Conservation (phyloP, 2,113 vertebrate genomes). For the Tachycineta bicolor region DNA sequence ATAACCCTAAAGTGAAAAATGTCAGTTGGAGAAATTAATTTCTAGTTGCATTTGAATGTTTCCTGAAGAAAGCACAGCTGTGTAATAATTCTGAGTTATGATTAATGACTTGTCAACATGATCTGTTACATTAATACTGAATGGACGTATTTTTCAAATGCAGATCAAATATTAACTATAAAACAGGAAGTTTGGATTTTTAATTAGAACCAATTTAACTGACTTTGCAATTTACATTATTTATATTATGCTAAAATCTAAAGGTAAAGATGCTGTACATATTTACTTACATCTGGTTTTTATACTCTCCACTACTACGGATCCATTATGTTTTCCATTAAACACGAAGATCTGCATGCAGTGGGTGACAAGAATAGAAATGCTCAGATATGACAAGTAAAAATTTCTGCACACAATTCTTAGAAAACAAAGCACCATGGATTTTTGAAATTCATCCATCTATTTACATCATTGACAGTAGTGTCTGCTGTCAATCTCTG, state of each 20-base stretch:
- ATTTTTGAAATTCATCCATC: not conserved
- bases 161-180: not conserved
- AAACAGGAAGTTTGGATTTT: not conserved
- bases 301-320: fast-evolving
- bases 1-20: not conserved
- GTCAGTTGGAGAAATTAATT: not conserved
- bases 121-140: not conserved
- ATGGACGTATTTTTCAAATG: not conserved
- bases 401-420: not conserved
- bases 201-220: not conserved
- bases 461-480: not conserved
- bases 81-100: not conserved
- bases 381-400: not conserved
- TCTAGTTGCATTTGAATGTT: not conserved
- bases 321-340: fast-evolving
- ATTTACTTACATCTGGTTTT: conserved; percentile 76
- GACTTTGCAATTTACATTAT: not conserved
- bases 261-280: not conserved
- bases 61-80: not conserved
- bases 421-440: not conserved
- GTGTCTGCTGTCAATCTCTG: not conserved
- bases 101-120: not conserved
- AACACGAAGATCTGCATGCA: not conserved
- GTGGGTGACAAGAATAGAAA: not conserved
- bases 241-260: not conserved